Evolutionary conservation across 2,888 invertebrate species (phyloP), one percentile per base, ranked within the genome.

Genomic region (Congeria kusceri): DNA sequence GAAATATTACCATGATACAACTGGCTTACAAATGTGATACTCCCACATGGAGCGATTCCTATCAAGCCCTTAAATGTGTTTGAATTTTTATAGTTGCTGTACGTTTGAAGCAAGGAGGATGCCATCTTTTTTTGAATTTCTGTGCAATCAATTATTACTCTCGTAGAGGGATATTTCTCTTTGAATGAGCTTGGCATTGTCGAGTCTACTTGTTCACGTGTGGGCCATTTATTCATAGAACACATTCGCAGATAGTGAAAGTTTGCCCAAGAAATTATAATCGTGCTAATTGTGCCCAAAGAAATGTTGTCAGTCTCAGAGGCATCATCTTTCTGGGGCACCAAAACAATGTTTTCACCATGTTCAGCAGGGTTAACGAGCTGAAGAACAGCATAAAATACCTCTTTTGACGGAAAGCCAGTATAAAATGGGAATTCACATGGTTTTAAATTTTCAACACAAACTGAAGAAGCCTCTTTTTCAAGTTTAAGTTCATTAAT

Each of bases 131-230:
- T 46, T 32, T 77, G 68, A 2, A 82, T 49, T 58, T 82, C 79
- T 29, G 75, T 79, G 28, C 75, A 70, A 59, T 82, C 78, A 59
- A 79, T 44, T 13, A 78, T 81, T 2, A 71, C 71, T 23, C 75
- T 23, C 4, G 76, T 79, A 13, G 65, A 32, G 28, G 82, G 82
- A 57, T 72, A 82, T 32, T 68, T 64, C 25, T 46, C n/a, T 58
- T 71, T 71, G 63, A 78, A 80, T 39, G 58, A 27, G n/a, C 47
- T 15, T 23, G 79, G 74, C 72, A 77, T 77, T 28, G 27, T n/a
- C 11, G 25, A 32, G n/a, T 66, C 47, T 44, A 79, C 63, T 15
- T 49, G 29, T 27, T 68, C 74, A 29, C 56, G 63, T 28, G 69
- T 46, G 11, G 79, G 66, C 74, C 79, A 79, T 20, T 75, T 79